Base-by-base conservation (phyloP, 2,113 vertebrate species). In the Polypterus senegalus region DNA sequence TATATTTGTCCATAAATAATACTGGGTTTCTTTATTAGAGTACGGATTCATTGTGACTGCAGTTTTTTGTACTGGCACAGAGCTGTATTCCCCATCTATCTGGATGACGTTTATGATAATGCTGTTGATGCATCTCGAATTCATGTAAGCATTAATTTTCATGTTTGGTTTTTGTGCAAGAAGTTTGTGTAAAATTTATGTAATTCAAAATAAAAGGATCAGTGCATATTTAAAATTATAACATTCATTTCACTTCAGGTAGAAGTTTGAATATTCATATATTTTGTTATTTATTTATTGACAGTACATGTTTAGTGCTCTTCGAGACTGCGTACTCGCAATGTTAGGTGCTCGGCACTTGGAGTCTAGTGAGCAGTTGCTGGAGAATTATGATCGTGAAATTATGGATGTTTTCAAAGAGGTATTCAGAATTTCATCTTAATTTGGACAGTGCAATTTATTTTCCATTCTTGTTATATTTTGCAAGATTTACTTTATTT, bases 21-120 rank as follows among this genome's bases (percentile, higher is more conserved):
- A 27, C 27, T 27, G 27, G 27, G 27, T 27, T 76, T 83, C 3
- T 61, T 11, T 81, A 69, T 62, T 72, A 99, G 96, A 79, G 71
- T 98, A 47, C 91, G 77, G 73, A 72, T 87, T 46, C 93, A 97
- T 1, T 98, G 94, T 54, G 89, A 97, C 77, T 98, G 95, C 67
- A 91, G 91, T 72, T 99, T 99, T 73, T 77, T 99, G 3, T 99
- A 97, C 76, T 99, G 96, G 96, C 96, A 99, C 70, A 85, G 96
- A 73, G 89, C 93, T 0, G 83, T 99, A 58, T 95, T 99, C 74
- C 96, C 96, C n/a, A 99, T 98, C 77, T 99, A 99, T 72, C 79
- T 99, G 57, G 93, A 99, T 73, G 95, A 99, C 6, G 92, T 98
- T 0, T 97, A 97, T 63, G 95, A 98, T 72, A 87, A 93, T 48